phyloP scores from a whole-genome alignment of 2,888 invertebrate genomes.

The Mythimna lalbum region DNA sequence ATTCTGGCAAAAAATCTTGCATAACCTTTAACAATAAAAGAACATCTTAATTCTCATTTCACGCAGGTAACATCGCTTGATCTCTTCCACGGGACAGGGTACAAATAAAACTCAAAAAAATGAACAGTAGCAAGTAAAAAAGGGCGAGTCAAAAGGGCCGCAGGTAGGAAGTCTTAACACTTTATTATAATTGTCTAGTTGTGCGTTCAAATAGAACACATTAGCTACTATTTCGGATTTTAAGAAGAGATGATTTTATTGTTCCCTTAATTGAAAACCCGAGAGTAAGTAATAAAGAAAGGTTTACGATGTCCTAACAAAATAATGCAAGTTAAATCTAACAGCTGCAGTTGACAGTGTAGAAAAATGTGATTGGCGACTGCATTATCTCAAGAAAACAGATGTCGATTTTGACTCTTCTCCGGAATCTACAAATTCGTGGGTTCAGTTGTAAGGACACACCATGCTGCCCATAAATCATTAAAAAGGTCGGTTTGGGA shows the following conservation, averaged over 20 bases:
- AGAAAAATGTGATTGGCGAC: constrained; percentile 2
- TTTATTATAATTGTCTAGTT: constrained; percentile 73
- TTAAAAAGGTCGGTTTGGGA: constrained; percentile 79
- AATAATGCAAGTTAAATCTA: constrained; percentile 2
- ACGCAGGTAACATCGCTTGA: constrained; percentile 63
- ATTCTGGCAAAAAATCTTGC: constrained; percentile 46
- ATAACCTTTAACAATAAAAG: constrained; percentile 54
- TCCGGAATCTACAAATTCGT: constrained; percentile 50
- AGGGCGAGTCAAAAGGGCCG: constrained; percentile 67
- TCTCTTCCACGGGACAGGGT: constrained; percentile 49
- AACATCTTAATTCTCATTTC: constrained; percentile 57
- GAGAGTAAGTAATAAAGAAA: constrained; percentile 11
- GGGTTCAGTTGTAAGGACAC: constrained; percentile 57
- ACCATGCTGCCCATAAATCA: constrained; percentile 78
- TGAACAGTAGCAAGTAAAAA: constrained; percentile 71
- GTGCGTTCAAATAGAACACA: constrained; percentile 75
- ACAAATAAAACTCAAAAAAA: constrained; percentile 52
- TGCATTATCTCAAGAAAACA: constrained; percentile 30
- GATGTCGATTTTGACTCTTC: constrained; percentile 47
- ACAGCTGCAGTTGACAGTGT: not conserved
- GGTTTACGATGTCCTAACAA: constrained; percentile 10
- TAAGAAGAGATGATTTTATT: constrained; percentile 37
- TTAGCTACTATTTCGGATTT: constrained; percentile 68
- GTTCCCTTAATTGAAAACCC: constrained; percentile 28
- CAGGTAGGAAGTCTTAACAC: constrained; percentile 77